Evolutionary conservation across 1,140 invertebrate species (phyloP), one percentile per base, ranked within the genome.

Genomic region (Drosophila willistoni): DNA sequence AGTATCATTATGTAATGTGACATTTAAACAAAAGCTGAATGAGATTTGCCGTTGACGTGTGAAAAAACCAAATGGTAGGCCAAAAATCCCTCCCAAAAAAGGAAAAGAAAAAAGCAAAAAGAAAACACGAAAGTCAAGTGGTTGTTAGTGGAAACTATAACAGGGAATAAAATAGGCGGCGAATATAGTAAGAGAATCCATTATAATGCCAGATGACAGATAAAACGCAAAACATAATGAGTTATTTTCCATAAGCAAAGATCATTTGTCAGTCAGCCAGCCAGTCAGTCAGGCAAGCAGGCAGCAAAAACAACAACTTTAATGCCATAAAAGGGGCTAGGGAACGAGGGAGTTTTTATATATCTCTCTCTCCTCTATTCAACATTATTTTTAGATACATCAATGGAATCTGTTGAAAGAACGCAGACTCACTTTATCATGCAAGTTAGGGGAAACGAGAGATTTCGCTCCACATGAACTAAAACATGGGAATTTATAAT

Each of bases 1-100:
- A 81, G 83, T 86, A 73, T 83, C 81, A 83, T 83, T 83, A 83
- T 83, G 76, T 83, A 83, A 83, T 83, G 80, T 83, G 76, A 79
- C 81, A 83, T 83, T 83, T 79, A 83, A 83, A 83, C 79, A 82
- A 83, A 81, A 66, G 80, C 51, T 61, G 66, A 67, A 66, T 72
- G 63, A 70, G 62, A 76, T 73, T 68, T 65, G 73, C 74, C 71
- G 77, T 70, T 77, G 70, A 71, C 56, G 60, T 73, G 74, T 79
- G 74, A 73, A 77, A 77, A 77, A 79, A 77, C 56, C 54, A 62
- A 69, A 68, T 60, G 68, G 73, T 54, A 77, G 56, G 34, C 34
- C 29, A 29, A 29, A 7, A 6, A 29, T 29, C 6, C 29, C 34
- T 51, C 61, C 55, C 22, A 60, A 62, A 42, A 44, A 51, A 47